Base-by-base conservation (phyloP, 2,797 vertebrate genomes). In the Galaxias olidus region DNA sequence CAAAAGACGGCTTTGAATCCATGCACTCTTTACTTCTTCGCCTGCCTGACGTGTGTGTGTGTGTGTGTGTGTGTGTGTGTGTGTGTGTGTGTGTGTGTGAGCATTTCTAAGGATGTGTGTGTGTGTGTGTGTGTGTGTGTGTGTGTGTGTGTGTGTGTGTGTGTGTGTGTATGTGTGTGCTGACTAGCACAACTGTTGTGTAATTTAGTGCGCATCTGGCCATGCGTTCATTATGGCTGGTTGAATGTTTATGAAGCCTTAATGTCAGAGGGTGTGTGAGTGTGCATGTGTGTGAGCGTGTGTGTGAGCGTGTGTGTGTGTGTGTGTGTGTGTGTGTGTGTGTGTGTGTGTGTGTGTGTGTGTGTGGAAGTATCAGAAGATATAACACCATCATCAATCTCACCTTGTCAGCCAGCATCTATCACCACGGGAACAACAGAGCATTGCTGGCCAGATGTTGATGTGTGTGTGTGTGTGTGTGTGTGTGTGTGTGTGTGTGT, bases 171-270 rank as follows among this genome's bases (percentile, higher is more conserved):
- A n/a, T n/a, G n/a, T n/a, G n/a, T n/a, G n/a, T n/a, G 78, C 68
- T 78, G 79, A 86, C 75, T 71, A 58, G 49, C 75, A 74, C 78
- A 79, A 77, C 78, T 82, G 82, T 69, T 81, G 55, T 75, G 60
- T 82, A 84, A 80, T 85, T 77, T 78, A 66, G 67, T 71, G 77
- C 77, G 63, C 86, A 89, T 86, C 86, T 89, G 85, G 84, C 80
- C 66, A 51, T 8, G 43, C 63, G 75, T 80, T 88, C 80, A 78
- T 84, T 78, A 82, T 76, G 76, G 69, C 82, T 72, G 61, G 64
- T 67, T 82, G 6, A 30, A 59, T 81, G 66, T 74, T 80, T 61
- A 52, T 59, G 63, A 80, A 70, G 71, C 64, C 30, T 30, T 30
- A 30, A 30, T 66, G 67, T 19, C 51, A 62, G 50, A 17, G 50